Base-by-base conservation (phyloP, 2,888 invertebrate species). In the Lithophane leautieri region DNA sequence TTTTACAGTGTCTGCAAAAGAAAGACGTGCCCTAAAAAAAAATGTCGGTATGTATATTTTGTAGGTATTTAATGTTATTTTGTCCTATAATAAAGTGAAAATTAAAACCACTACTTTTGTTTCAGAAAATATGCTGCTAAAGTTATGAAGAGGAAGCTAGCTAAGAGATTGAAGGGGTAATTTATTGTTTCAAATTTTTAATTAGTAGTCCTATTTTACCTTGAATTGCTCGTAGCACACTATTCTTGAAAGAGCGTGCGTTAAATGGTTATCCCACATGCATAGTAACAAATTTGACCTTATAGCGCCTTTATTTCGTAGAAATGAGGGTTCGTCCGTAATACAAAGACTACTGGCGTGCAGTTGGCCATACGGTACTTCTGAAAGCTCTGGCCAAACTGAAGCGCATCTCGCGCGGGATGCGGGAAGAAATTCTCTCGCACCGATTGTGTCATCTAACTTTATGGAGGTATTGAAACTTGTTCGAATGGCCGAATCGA, bases 1-100 rank as follows among this genome's bases (percentile, higher is more conserved):
- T 50, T 69, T 91, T 93, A 76, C 92, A 95, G 95, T 69, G 70
- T 92, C n/a, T 94, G 95, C 75, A 84, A 81, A 40, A 91, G 80
- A 79, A 93, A 90, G 87, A 81, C 88, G 2, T 96, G 95, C 76
- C 88, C 76, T 3, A 92, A 86, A 76, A 94, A 91, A 82, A 93
- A 91, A 89, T 94, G 94, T 88, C 91, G 92, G 95, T 95, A 84
- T 88, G 93, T 89, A 81, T 69, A 58, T 60, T 52, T 60, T 60
- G 19, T 6, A 65, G 65, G 12, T 47, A 22, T 0, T 34, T 34
- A 34, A 28, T 60, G 6, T 52, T 16, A 50, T 34, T 28, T 19
- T 19, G 6, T 4, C 14, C 14, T 58, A 47, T 47, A 16, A 68
- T 44, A 40, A 42, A 52, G 22, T 52, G 52, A 19, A 63, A 65